Evolutionary conservation across 2,113 vertebrate species (phyloP), one percentile per base, ranked within the genome.

Genomic region (Pagrus major): DNA sequence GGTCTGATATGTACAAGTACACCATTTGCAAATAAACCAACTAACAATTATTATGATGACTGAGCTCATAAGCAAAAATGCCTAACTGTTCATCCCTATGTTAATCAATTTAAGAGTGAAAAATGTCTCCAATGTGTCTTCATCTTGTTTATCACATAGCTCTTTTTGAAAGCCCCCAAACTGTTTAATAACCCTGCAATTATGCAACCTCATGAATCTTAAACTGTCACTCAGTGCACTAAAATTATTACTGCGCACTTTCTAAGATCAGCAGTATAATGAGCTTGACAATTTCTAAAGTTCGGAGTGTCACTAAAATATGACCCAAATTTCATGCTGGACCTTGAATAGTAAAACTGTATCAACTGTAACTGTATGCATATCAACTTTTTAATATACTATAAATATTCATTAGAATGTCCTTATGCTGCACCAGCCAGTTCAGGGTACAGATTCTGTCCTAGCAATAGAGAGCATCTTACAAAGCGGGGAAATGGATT

Each of bases 201-300:
- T 87, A 90, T 85, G 80, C 88, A 86, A 76, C 59, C 73, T 87
- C 84, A 81, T 86, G 78, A 91, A 89, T 89, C 71, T 85, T 85
- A 91, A 90, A 86, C 54, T 74, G 77, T 71, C 81, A 78, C 73
- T 86, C 71, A 41, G 64, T 65, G 70, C 83, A 70, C 78, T 68
- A 42, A 85, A 76, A 74, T 81, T 83, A 85, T 78, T 27, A 60
- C 56, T 39, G 74, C 51, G 9, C 73, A 78, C 61, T 81, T 85
- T 83, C 78, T 74, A 70, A 85, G 75, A 89, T 89, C 80, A 87
- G 72, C 56, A 46, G 42, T 75, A n/a, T 87, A 87, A 89, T 85
- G 59, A 86, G 86, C 71, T 77, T 58, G 27, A 81, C 63, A 78
- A 56, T 78, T 84, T 77, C 64, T 37, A 59, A 70, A 90, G 82